Evolutionary conservation across 2,888 invertebrate species (phyloP).

Genomic region (Stenolophus ochropezus): DNA sequence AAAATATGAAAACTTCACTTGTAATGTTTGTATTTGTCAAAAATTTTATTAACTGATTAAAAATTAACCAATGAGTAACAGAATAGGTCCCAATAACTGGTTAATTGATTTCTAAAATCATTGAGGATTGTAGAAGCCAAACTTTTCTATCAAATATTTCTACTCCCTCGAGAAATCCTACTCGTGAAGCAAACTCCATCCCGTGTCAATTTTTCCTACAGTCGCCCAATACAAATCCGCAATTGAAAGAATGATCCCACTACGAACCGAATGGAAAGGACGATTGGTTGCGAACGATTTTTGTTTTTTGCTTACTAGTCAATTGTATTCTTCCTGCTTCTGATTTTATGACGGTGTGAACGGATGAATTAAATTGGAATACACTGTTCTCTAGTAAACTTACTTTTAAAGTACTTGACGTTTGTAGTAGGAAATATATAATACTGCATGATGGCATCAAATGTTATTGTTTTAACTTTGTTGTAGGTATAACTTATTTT

Average conservation of each 20-base stretch:
- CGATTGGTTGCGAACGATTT: constrained; percentile 16
- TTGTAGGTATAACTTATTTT: constrained; percentile 1
- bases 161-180: constrained; percentile 11
- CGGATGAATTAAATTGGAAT: constrained; percentile 13
- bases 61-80: too few species aligned
- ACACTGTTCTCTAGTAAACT: background rate
- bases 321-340: constrained; percentile 19
- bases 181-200: background rate
- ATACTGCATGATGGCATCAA: background rate
- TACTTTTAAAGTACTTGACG: background rate
- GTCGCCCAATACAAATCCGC: background rate
- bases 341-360: constrained; percentile 34
- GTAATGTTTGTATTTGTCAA: too few species aligned
- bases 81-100: too few species aligned
- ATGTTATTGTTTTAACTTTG: background rate
- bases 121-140: background rate
- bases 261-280: background rate
- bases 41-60: too few species aligned
- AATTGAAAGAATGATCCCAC: background rate
- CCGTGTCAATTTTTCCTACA: constrained; percentile 15
- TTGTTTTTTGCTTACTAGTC: constrained; percentile 26
- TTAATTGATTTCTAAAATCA: too few species aligned
- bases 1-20: too few species aligned
- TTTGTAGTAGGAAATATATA: background rate
- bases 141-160: background rate